These are phyloP conservation scores for Acromyrmex charruanus DNA, from an alignment of 1,140 invertebrate species.

Conservation along the genomic window DNA sequence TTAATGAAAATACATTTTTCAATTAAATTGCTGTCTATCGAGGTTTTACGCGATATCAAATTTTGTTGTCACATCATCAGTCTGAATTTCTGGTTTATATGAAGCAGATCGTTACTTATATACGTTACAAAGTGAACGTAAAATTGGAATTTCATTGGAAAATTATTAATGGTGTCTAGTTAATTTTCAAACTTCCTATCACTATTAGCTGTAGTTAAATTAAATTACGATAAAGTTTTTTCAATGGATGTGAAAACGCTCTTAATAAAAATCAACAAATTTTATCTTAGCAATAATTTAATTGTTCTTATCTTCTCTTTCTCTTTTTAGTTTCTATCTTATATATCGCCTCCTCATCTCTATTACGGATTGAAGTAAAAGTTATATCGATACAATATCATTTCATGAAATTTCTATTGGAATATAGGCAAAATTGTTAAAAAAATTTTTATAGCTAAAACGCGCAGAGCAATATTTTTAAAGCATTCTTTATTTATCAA, in stretches of 20 bases:
- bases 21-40: constrained; percentile 22
- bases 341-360: not conserved
- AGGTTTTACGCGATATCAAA: constrained; percentile 22
- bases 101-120: too few species aligned
- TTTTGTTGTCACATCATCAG: constrained; percentile 1
- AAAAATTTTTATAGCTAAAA: constrained; percentile 17
- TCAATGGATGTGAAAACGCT: not conserved
- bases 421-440: not conserved
- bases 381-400: not conserved
- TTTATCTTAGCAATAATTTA: not conserved
- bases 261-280: constrained; percentile 4
- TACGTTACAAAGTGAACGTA: constrained; percentile 25
- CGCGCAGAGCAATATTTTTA: not conserved
- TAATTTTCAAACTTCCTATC: constrained; percentile 7
- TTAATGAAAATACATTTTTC: constrained; percentile 58
- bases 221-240: not conserved
- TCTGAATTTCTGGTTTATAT: constrained; percentile 43
- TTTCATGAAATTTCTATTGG: constrained; percentile 4
- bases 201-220: not conserved
- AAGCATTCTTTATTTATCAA: constrained; percentile 22
- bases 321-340: too few species aligned
- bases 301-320: not conserved
- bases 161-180: constrained; percentile 11
- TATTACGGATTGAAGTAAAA: not conserved
- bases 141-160: constrained; percentile 29